Percentiles rank a stretch among this genome's conserved stretches.
These are phyloP conservation scores for Pantelozetes paolii DNA, from an alignment of 2,888 invertebrate genomes.

Conservation along the genomic window DNA sequence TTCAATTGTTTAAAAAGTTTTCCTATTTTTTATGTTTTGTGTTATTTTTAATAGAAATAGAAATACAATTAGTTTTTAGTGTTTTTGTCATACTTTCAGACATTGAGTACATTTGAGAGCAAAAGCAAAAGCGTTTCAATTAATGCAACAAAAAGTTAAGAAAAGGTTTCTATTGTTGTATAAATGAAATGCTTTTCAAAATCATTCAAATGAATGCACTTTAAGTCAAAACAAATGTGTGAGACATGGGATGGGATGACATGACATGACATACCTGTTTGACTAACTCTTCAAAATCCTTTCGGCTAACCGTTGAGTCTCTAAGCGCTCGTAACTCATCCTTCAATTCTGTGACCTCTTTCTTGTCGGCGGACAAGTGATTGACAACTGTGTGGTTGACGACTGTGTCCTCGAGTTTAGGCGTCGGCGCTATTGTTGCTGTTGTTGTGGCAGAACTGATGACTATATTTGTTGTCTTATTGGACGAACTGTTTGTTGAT, in stretches of 20 bases:
- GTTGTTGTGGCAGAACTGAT: constrained; percentile 29
- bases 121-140: background rate
- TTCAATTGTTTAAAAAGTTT: background rate
- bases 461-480: constrained; percentile 27
- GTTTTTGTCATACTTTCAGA: no score
- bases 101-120: no score
- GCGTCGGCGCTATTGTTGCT: background rate
- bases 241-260: no score
- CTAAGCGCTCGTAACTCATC: constrained; percentile 24
- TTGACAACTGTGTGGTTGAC: no score
- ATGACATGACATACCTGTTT: constrained; percentile 38
- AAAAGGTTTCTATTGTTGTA: background rate
- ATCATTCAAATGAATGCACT: background rate
- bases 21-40: background rate
- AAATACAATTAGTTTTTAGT: no score
- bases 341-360: constrained; percentile 35
- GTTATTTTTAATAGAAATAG: background rate
- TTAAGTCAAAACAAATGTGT: background rate
- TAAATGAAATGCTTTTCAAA: background rate
- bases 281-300: constrained; percentile 38
- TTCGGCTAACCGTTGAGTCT: constrained; percentile 30
- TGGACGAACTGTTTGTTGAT: background rate
- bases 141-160: background rate
- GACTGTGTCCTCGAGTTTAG: constrained; percentile 22
- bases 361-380: background rate